Conservation (phyloP, 2,113 vertebrate species). For the Pseudolaguvia tuberculata region DNA sequence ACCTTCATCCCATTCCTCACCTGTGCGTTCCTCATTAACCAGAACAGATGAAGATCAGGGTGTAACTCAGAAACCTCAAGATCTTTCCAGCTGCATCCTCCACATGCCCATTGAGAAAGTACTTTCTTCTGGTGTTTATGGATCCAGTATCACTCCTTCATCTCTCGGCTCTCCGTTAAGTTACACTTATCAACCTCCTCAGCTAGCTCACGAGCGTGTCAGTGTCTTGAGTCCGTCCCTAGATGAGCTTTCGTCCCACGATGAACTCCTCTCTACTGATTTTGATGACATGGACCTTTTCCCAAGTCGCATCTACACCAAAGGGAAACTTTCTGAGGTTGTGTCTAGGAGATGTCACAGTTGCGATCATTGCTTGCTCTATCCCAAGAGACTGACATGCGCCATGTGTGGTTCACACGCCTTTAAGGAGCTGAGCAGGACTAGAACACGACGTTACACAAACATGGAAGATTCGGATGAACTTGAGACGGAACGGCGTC, state of each 20-base stretch:
- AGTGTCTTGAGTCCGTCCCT: constrained; percentile 71
- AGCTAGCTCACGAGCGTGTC: constrained; percentile 61
- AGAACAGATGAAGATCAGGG: not conserved
- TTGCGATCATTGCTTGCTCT: constrained; percentile 44
- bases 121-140: constrained; percentile 38
- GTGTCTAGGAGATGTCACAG: not conserved
- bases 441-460: constrained; percentile 43
- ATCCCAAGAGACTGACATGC: constrained; percentile 55
- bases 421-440: constrained; percentile 36
- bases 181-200: constrained; percentile 63
- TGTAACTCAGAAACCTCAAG: constrained; percentile 7
- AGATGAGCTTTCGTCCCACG: constrained; percentile 70
- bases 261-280: constrained; percentile 73
- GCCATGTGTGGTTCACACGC: constrained; percentile 64
- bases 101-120: constrained; percentile 58
- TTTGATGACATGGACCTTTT: constrained; percentile 66
- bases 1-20: not conserved
- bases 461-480: constrained; percentile 61
- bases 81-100: constrained; percentile 56
- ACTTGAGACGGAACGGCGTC: constrained; percentile 41
- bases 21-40: not conserved
- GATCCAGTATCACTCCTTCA: constrained; percentile 23
- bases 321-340: constrained; percentile 33
- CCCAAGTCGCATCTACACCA: constrained; percentile 52
- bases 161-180: constrained; percentile 52